phyloP scores from a whole-genome alignment of 2,888 invertebrate species.

The Alviniconcha strummeri region DNA sequence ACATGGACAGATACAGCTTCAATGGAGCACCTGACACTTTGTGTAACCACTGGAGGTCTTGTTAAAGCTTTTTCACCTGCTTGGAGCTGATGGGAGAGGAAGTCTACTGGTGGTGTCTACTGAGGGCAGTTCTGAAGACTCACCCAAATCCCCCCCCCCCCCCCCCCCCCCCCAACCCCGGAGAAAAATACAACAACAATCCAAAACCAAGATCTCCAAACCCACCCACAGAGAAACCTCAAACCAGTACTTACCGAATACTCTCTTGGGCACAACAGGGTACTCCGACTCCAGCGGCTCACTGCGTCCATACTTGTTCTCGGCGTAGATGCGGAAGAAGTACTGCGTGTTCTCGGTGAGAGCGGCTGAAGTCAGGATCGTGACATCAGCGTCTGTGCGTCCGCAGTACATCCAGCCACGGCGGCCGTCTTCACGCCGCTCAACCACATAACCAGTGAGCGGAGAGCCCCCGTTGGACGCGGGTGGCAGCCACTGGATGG shows the following conservation, averaged over 20 bases:
- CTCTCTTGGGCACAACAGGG: slow-evolving; percentile 82
- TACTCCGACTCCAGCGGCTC: slow-evolving; percentile 84
- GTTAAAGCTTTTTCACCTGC: too few relatives aligned
- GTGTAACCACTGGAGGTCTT: too few relatives aligned
- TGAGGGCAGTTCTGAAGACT: too few relatives aligned
- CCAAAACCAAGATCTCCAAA: too few relatives aligned
- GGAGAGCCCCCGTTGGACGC: slow-evolving; percentile 71
- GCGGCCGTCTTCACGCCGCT: slow-evolving; percentile 65
- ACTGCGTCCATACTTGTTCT: slow-evolving; percentile 87
- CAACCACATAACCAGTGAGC: slow-evolving; percentile 68
- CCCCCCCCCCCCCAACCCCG: too few relatives aligned
- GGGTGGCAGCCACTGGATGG: slow-evolving; percentile 73
- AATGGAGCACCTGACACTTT: too few relatives aligned
- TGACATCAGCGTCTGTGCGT: slow-evolving; percentile 59
- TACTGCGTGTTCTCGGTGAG: slow-evolving; percentile 88
- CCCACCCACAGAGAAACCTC: too few relatives aligned
- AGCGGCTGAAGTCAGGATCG: slow-evolving; percentile 68
- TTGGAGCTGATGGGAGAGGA: too few relatives aligned
- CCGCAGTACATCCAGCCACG: slow-evolving; percentile 67
- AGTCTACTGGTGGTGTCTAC: too few relatives aligned
- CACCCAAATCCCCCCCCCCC: too few relatives aligned
- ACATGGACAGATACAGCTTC: too few relatives aligned
- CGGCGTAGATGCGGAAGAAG: slow-evolving; percentile 89
- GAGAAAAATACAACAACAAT: too few relatives aligned
- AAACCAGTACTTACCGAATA: slow-evolving; percentile 56